These are phyloP conservation scores for Azemiops feae DNA, from an alignment of 2,113 vertebrate genomes.

Conservation along the genomic window DNA sequence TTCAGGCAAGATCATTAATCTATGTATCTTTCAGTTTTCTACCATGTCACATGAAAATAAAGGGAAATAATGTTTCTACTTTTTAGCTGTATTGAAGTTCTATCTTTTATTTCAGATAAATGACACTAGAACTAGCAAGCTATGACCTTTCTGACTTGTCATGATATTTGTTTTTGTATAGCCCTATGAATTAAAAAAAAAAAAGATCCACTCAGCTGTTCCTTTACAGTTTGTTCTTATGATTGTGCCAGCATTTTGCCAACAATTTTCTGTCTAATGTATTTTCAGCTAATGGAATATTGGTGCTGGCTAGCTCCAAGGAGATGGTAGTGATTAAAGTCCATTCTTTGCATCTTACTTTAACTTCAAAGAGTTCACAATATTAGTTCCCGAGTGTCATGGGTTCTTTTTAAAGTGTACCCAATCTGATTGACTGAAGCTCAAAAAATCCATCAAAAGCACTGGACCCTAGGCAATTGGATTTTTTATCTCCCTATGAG, in stretches of 20 bases:
- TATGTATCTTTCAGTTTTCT: background rate
- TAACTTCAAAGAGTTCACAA: conserved; percentile 43
- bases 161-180: background rate
- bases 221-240: conserved; percentile 26
- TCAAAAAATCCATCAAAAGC: background rate
- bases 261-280: conserved; percentile 17
- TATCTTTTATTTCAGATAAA: background rate
- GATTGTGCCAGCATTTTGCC: conserved; percentile 5
- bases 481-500: background rate
- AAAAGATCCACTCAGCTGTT: conserved; percentile 1
- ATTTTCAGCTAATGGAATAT: conserved; percentile 9
- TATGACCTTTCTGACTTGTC: background rate
- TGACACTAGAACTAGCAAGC: conserved; percentile 15
- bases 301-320: conserved; percentile 5
- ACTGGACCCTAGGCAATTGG: background rate
- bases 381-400: background rate
- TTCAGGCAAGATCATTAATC: background rate
- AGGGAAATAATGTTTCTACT: background rate
- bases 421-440: background rate
- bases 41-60: background rate
- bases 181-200: background rate
- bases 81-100: background rate
- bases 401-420: background rate
- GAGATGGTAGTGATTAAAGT: conserved; percentile 20
- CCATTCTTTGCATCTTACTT: background rate